Base-by-base conservation (phyloP, 2,888 invertebrate species). In the Leistus spinibarbis region DNA sequence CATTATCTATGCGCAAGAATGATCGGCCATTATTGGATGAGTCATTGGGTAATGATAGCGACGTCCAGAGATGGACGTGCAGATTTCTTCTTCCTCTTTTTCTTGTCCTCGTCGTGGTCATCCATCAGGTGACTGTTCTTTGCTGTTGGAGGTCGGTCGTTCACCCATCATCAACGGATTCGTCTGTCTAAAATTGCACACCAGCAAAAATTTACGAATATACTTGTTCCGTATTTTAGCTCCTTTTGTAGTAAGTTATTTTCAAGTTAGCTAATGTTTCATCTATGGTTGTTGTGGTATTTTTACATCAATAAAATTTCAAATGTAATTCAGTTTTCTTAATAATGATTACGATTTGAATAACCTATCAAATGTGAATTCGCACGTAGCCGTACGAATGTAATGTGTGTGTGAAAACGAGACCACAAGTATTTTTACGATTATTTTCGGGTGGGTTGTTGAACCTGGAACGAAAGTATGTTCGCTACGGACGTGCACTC, bases 381-480 rank as follows among this genome's bases (percentile, higher is more conserved):
- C 10, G 60, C 22, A 22, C 60, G 22, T 60, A 60, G 1, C 20
- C 10, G 19, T 60, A 60, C 17, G 60, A 17, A 22, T 19, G 19
- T 60, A 22, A 16, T 19, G 7, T 60, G 22, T 60, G 60, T 60
- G 22, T 60, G 17, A 60, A 19, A 19, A 60, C 60, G 71, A 64
- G 63, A 71, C 53, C 64, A 64, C 23, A 64, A 71, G 71, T 71
- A 62, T 70, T 70, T 70, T 27, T 40, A 60, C 53, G 60, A 62
- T 70, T 40, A 53, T 70, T 70, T 40, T 70, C 54, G 54, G 56
- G 64, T 24, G 71, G 71, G 71, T 71, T 71, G 63, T 71, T 64
- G 71, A 71, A 63, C 71, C 54, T 71, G 63, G 19, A 17, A 22
- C 20, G 60, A 60, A 60, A 19, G 40, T 19, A 1, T 60, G 22